Evolutionary conservation across 92 coral and sea anemone species (phyloP).

Genomic region (Blastomussa wellsi): DNA sequence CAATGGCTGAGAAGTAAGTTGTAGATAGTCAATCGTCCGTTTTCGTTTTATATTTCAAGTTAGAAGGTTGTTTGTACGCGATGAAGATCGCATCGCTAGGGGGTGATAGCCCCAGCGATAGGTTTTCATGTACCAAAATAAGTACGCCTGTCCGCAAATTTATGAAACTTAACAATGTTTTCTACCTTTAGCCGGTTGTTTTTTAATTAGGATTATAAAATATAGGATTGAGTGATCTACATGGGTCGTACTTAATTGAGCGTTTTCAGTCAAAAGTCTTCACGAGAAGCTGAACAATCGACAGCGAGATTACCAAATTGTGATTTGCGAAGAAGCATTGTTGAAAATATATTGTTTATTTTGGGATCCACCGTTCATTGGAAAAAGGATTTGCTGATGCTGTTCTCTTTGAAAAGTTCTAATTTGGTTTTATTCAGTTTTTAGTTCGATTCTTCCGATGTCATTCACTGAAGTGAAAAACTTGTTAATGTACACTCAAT

Average conservation of each 20-base stretch:
- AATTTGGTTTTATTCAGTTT: neutral
- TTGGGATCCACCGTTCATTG: neutral
- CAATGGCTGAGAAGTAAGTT: slow-evolving; percentile 93
- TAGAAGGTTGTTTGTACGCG: slow-evolving; percentile 7
- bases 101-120: slow-evolving; percentile 3
- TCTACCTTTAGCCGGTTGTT: neutral
- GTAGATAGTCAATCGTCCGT: neutral
- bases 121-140: neutral
- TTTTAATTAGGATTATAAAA: neutral
- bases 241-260: slow-evolving; percentile 3
- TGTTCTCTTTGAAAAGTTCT: neutral
- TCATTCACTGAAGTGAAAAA: slow-evolving; percentile 16
- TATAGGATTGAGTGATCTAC: neutral
- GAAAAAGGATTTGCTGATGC: neutral
- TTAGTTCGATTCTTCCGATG: neutral
- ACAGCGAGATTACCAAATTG: slow-evolving; percentile 15
- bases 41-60: neutral
- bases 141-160: neutral
- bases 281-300: slow-evolving; percentile 31
- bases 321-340: slow-evolving; percentile 5
- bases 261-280: neutral
- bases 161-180: too few species aligned
- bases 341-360: slow-evolving; percentile 4
- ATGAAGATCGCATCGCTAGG: slow-evolving; percentile 10
- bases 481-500: slow-evolving; percentile 16